These are phyloP conservation scores for Acropternis orthonyx DNA, from an alignment of 2,797 vertebrate species.

Conservation along the genomic window DNA sequence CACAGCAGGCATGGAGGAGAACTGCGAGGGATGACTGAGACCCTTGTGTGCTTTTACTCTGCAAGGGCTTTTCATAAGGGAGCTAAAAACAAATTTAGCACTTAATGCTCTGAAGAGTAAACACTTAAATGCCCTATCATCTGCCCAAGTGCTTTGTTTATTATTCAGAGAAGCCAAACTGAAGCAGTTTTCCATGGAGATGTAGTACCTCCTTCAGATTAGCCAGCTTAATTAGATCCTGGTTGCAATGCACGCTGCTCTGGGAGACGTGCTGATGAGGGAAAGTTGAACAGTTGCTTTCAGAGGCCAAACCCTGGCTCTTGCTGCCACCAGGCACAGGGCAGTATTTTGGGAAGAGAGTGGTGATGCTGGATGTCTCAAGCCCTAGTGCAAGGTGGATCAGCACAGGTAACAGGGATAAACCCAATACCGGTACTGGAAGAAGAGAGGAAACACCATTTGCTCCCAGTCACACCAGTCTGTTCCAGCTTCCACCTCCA, in stretches of 20 bases:
- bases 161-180: constrained; percentile 64
- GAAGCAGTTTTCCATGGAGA: constrained; percentile 71
- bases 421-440: fast-evolving
- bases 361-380: not conserved
- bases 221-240: constrained; percentile 54
- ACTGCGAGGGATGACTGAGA: not conserved
- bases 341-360: not conserved
- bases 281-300: not conserved
- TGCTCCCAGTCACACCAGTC: fast-evolving
- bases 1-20: not conserved
- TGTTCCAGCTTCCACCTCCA: not conserved
- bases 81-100: constrained; percentile 68
- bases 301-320: not conserved
- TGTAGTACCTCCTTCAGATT: constrained; percentile 61
- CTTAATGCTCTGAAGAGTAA: constrained; percentile 67
- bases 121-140: constrained; percentile 66
- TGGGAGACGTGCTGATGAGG: not conserved
- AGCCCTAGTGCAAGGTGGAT: not conserved
- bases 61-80: constrained; percentile 40
- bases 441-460: not conserved
- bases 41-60: constrained; percentile 33
- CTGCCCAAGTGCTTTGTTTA: constrained; percentile 73
- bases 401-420: not conserved
- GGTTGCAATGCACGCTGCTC: not conserved
- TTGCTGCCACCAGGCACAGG: not conserved